phyloP scores from a whole-genome alignment of 2,888 invertebrate species.

The Venusia cambrica region DNA sequence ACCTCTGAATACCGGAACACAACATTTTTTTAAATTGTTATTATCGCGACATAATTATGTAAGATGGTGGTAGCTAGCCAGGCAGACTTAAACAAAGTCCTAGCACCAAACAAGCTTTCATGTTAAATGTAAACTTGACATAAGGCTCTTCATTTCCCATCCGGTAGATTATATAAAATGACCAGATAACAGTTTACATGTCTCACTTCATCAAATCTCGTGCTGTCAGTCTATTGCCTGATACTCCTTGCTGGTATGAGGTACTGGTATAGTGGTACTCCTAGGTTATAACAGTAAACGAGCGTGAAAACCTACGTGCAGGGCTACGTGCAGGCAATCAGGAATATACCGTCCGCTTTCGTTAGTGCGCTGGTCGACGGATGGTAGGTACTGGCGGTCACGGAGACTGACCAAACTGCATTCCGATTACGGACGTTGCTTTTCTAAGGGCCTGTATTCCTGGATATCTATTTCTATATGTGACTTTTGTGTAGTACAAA shows the following conservation, averaged over 20 bases:
- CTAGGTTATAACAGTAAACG: conserved; percentile 14
- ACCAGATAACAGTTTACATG: background rate
- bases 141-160: no score
- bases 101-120: conserved; percentile 2
- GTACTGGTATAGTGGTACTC: no score
- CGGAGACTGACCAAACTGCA: conserved; percentile 35
- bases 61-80: no score
- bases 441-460: conserved; percentile 5
- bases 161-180: no score
- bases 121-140: background rate
- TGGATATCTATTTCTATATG: no score
- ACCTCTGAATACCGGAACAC: no score
- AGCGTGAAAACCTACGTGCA: conserved; percentile 2
- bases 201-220: background rate
- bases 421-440: conserved; percentile 29
- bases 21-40: no score
- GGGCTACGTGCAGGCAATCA: conserved; percentile 6
- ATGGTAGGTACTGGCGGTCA: conserved; percentile 15
- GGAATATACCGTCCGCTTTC: conserved; percentile 4
- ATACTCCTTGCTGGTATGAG: no score
- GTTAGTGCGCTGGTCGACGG: conserved; percentile 12
- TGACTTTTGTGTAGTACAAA: no score
- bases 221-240: no score
- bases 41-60: no score
- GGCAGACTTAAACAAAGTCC: no score